Percentiles rank a stretch among this genome's conserved stretches.
Evolutionary conservation across 2,113 vertebrate genomes (phyloP).

Genomic region (Morone chrysops): DNA sequence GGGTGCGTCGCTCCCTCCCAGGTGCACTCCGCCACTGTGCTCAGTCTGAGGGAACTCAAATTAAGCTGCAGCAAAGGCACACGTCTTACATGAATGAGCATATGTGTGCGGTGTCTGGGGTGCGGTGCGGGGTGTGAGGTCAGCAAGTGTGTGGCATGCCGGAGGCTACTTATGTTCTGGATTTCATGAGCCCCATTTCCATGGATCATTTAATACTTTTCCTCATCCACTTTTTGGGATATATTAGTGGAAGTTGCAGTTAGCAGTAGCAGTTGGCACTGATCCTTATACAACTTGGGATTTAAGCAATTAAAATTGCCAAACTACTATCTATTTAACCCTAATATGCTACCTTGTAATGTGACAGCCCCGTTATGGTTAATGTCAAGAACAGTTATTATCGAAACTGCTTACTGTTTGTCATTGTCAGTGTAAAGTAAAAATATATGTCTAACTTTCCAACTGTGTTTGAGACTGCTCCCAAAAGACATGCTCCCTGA

Average conservation of each 20-base stretch:
- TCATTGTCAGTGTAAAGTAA: slow-evolving; percentile 6
- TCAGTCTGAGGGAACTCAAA: slow-evolving; percentile 69
- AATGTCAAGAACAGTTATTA: slow-evolving; percentile 22
- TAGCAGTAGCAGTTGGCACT: slow-evolving; percentile 42
- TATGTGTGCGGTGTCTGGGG: slow-evolving; percentile 55
- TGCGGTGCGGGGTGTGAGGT: slow-evolving; percentile 50
- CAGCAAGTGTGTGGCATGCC: slow-evolving; percentile 58
- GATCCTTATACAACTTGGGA: slow-evolving; percentile 51
- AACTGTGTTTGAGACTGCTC: slow-evolving; percentile 46
- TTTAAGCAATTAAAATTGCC: slow-evolving; percentile 57
- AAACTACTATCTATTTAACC: slow-evolving; percentile 33
- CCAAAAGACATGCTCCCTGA: slow-evolving; percentile 50
- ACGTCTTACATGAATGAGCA: slow-evolving; percentile 68
- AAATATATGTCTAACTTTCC: slow-evolving; percentile 41
- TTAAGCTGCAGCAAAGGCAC: slow-evolving; percentile 65
- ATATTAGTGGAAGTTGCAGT: slow-evolving; percentile 33
- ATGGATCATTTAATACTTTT: slow-evolving; percentile 74
- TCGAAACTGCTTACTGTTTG: slow-evolving; percentile 36
- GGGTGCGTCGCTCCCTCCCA: slow-evolving; percentile 50
- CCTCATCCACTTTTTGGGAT: slow-evolving; percentile 60
- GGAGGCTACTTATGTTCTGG: slow-evolving; percentile 70
- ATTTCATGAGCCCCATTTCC: slow-evolving; percentile 70
- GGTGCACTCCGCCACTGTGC: slow-evolving; percentile 41
- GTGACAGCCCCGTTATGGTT: slow-evolving; percentile 4
- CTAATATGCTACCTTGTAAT: slow-evolving; percentile 12